A percentile compares a stretch with the other conserved stretches of the same genome.
Conservation (phyloP, 1,140 invertebrate genomes). For the Ceratitis capitata region DNA sequence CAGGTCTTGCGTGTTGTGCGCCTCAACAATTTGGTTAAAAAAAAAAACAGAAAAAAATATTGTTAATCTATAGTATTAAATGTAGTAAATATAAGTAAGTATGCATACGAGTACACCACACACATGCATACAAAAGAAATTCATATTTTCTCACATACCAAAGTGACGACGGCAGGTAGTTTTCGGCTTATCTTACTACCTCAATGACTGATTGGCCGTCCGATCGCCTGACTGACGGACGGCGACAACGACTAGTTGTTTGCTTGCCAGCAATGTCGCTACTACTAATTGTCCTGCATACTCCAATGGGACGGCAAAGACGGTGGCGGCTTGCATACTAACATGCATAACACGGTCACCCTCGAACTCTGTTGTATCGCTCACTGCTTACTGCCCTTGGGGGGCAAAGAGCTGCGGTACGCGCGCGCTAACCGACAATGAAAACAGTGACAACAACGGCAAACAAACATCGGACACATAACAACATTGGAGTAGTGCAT, state of each 20-base stretch:
- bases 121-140: background rate
- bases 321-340: background rate
- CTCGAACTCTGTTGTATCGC: background rate
- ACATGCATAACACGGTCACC: background rate
- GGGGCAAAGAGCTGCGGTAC: background rate
- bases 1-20: background rate
- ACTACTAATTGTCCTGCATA: background rate
- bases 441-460: conserved; percentile 11
- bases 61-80: background rate
- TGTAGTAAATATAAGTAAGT: background rate
- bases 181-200: background rate
- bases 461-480: background rate
- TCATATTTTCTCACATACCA: conserved; percentile 4
- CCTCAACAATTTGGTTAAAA: background rate
- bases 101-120: background rate
- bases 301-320: background rate
- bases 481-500: background rate
- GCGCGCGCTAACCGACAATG: conserved; percentile 12
- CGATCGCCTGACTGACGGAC: background rate
- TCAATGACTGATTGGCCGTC: background rate
- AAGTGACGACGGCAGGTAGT: background rate
- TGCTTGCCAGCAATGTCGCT: background rate
- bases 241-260: conserved; percentile 1
- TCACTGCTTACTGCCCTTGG: background rate
- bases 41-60: background rate